Evolutionary conservation across 2,888 invertebrate genomes (phyloP).

Genomic region (Aporophyla nigra): DNA sequence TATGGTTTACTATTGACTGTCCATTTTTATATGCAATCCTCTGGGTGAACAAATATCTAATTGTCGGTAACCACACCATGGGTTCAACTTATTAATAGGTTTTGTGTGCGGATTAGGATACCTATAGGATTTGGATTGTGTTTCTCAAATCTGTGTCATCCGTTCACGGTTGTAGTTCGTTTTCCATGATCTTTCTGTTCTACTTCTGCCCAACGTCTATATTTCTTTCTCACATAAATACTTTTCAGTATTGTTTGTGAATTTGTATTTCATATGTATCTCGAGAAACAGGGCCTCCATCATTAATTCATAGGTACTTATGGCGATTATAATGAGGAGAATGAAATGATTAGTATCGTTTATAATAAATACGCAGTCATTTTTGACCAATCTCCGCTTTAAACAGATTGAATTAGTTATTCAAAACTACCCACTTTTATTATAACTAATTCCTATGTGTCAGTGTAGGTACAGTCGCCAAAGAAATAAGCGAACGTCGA

Average conservation of each 20-base stretch:
- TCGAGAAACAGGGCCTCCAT: not conserved
- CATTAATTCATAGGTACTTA: not conserved
- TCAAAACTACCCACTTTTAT: not conserved
- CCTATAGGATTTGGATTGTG: not conserved
- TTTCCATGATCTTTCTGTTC: not conserved
- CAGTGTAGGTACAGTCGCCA: not conserved
- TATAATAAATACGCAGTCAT: not conserved
- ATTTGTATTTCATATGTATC: not conserved
- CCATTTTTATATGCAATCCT: slow-evolving; percentile 47
- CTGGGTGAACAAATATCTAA: slow-evolving; percentile 41
- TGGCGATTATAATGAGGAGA: not conserved
- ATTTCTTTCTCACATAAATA: not conserved
- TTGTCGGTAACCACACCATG: slow-evolving; percentile 32
- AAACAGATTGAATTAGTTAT: not conserved
- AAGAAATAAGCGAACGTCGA: too few relatives aligned
- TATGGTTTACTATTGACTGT: slow-evolving; percentile 21
- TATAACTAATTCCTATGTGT: not conserved
- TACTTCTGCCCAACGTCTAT: not conserved
- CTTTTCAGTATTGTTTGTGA: slow-evolving; percentile 3
- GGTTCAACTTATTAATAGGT: not conserved
- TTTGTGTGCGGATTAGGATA: not conserved
- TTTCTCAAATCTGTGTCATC: not conserved
- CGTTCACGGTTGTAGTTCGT: not conserved
- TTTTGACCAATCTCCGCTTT: not conserved
- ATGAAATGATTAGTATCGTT: too few relatives aligned